Percentiles rank a stretch among this genome's conserved stretches.
Evolutionary conservation across 2,888 invertebrate genomes (phyloP).

Genomic region (Meloe dianella): DNA sequence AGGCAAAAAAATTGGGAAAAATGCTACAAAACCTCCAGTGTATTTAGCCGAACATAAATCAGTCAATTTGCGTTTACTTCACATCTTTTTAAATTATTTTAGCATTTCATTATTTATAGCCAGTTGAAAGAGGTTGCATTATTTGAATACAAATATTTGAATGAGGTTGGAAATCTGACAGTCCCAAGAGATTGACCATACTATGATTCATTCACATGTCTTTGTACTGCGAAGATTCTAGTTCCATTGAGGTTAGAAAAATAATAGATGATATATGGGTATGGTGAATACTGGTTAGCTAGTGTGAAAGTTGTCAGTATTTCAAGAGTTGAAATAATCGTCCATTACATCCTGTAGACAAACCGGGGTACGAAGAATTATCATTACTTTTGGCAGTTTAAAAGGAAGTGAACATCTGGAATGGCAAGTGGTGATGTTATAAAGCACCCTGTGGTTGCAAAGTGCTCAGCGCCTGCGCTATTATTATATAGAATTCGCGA

Average conservation of each 20-base stretch:
- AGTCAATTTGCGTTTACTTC: neutral
- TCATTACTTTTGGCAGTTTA: conserved; percentile 42
- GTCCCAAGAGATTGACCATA: neutral
- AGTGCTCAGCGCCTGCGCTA: conserved; percentile 32
- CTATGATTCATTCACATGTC: neutral
- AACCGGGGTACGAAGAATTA: conserved; percentile 34
- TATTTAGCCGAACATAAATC: too few relatives aligned
- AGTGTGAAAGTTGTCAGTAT: neutral
- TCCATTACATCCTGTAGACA: conserved; percentile 29
- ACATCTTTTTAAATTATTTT: neutral
- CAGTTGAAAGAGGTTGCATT: neutral
- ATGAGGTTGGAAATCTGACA: neutral
- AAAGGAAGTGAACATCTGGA: conserved; percentile 45
- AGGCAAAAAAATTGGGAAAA: too few relatives aligned
- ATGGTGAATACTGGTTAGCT: neutral
- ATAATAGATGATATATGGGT: neutral
- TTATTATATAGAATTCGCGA: conserved; percentile 17
- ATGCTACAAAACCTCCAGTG: too few relatives aligned
- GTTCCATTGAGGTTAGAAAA: neutral
- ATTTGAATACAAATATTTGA: conserved; percentile 4
- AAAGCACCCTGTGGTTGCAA: conserved; percentile 43
- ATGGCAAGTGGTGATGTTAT: conserved; percentile 46
- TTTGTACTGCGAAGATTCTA: neutral
- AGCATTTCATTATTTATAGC: neutral
- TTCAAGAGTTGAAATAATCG: neutral